phyloP scores from a whole-genome alignment of 1,140 invertebrate genomes.

The Bombyx mori region ASM3026992v2 NC_085125.1:9761001-9761500 shows the following conservation, averaged over 20 bases:
- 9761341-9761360: constrained; percentile 25
- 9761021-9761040: not conserved
- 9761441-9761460: not conserved
- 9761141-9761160: constrained; percentile 23
- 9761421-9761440: constrained; percentile 1
- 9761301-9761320: constrained; percentile 47
- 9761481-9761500: too few relatives aligned
- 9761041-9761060: not conserved
- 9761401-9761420: constrained; percentile 3
- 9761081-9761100: constrained; percentile 1
- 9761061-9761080: not conserved
- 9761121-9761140: constrained; percentile 42
- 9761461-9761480: too few relatives aligned
- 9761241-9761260: constrained; percentile 36
- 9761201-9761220: too few relatives aligned
- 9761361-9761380: constrained; percentile 33
- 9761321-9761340: constrained; percentile 24
- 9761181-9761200: too few relatives aligned
- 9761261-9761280: constrained; percentile 51
- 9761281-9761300: constrained; percentile 45
- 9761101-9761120: constrained; percentile 33
- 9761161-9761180: constrained; percentile 39
- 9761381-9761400: constrained; percentile 27
- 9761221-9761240: too few relatives aligned
- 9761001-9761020: too few relatives aligned